Conservation (phyloP, 1,140 invertebrate genomes). For the Chionoecetes opilio region DNA sequence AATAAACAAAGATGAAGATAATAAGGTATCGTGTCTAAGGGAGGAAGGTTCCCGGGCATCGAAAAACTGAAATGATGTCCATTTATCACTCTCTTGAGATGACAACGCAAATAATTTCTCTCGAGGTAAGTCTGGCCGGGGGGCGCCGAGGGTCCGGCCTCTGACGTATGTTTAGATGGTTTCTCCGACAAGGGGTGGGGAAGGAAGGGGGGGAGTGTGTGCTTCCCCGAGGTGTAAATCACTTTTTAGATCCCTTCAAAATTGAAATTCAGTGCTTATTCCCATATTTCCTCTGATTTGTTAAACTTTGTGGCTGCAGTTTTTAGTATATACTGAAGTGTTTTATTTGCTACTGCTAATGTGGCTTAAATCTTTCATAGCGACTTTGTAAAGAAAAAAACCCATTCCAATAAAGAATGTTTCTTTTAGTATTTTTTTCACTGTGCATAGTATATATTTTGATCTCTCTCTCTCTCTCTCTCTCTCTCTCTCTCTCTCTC, state of each 20-base stretch:
- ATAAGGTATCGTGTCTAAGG: neutral
- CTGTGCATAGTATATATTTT: neutral
- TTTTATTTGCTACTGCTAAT: too few relatives aligned
- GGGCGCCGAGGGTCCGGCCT: neutral
- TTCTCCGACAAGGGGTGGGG: neutral
- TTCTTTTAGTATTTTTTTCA: too few relatives aligned
- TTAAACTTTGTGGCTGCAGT: too few relatives aligned
- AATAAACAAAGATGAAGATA: neutral
- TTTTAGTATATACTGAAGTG: too few relatives aligned
- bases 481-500: conserved; percentile 27
- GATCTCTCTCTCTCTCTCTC: conserved; percentile 6
- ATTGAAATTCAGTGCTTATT: neutral
- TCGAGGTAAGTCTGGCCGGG: neutral
- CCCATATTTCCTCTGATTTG: neutral
- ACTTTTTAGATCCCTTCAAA: neutral
- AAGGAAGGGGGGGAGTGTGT: neutral
- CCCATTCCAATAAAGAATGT: too few relatives aligned
- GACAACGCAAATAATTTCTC: conserved; percentile 29
- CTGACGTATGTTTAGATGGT: conserved; percentile 28
- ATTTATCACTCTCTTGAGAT: neutral
- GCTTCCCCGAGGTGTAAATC: neutral
- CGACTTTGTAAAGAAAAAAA: too few relatives aligned
- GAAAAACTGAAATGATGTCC: neutral
- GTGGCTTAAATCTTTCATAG: too few relatives aligned
- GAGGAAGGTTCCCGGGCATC: neutral